These are phyloP conservation scores for Folsomia manolachei DNA, from an alignment of 2,888 invertebrate species.

Conservation along the genomic window DNA sequence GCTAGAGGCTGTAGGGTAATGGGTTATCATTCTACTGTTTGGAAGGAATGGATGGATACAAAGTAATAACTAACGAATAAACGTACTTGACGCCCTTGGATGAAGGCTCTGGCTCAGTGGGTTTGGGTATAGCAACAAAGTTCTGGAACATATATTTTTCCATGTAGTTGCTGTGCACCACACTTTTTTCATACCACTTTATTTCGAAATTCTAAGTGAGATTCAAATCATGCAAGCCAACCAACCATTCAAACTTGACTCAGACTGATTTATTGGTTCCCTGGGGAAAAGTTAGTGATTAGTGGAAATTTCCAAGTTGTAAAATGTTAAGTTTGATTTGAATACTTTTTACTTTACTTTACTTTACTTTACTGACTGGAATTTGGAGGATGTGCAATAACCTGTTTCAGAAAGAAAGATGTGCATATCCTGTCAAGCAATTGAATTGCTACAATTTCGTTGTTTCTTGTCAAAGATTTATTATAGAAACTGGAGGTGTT, in stretches of 20 bases:
- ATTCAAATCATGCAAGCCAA: not conserved
- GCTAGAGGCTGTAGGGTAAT: conserved; percentile 15
- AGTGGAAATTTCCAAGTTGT: not conserved
- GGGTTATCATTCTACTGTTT: not conserved
- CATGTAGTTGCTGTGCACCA: not conserved
- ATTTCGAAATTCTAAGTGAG: not conserved
- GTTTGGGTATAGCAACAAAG: not conserved
- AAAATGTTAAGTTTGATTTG: not conserved
- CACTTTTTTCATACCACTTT: not conserved
- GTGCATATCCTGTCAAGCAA: too few relatives aligned
- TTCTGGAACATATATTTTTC: not conserved
- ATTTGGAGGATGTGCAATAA: not conserved
- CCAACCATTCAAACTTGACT: not conserved
- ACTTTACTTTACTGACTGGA: not conserved
- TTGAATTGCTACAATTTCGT: too few relatives aligned
- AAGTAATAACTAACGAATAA: not conserved
- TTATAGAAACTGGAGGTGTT: too few relatives aligned
- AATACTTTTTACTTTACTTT: not conserved
- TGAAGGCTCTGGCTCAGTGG: not conserved
- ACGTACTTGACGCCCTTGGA: conserved; percentile 3
- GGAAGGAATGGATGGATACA: not conserved
- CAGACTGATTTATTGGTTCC: not conserved
- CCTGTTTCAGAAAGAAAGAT: too few relatives aligned
- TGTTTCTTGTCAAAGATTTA: too few relatives aligned
- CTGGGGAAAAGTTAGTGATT: conserved; percentile 16